Evolutionary conservation across 2,888 invertebrate species (phyloP), one percentile per base, ranked within the genome.

Genomic region (Priocnemis perturbator): DNA sequence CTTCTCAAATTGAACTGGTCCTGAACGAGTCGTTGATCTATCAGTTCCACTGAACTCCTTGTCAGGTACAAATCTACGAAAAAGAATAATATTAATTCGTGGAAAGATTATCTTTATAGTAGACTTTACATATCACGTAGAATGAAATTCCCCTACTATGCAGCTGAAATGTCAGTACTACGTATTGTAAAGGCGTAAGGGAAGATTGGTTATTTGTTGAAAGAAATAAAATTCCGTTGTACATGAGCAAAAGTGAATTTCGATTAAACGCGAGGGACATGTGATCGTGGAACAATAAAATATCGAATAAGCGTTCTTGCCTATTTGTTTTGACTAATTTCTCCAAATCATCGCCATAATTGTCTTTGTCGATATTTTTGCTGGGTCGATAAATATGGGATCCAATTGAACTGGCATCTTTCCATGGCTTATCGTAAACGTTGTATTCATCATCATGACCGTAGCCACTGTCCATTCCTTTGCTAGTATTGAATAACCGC

Each of bases 341-440:
- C 69, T 98, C 98, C 70, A 98, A 89, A 86, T 99, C 98, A 79
- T 94, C 95, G 0, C 96, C 96, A 85, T 98, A 98, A 70, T 94
- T 93, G 75, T 99, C 98, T 80, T 94, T 94, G 86, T 99, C 98
- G 0, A 96, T 91, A 87, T 97, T 95, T 81, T 96, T 93, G 60
- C 94, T 93, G 0, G 98, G 98, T 50, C 98, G 90, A 90, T 98
- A 98, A 66, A 99, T 94, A 88, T 97, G 96, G 47, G 95, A 93
- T 0, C 95, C 96, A 69, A 98, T 92, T 0, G 94, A 93, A 80
- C 95, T 95, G 37, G 94, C 93, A 81, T 97, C 96, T 64, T 98
- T 93, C 99, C 99, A 99, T 0, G 99, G 97, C 88, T 98, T 97
- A 90, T 99, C 98, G 86, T 99, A 99, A 0, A 99, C 98, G 87